Percentiles rank a stretch among this genome's conserved stretches.
Evolutionary conservation across 2,113 vertebrate species (phyloP).

Genomic region (Phasianus colchicus): DNA sequence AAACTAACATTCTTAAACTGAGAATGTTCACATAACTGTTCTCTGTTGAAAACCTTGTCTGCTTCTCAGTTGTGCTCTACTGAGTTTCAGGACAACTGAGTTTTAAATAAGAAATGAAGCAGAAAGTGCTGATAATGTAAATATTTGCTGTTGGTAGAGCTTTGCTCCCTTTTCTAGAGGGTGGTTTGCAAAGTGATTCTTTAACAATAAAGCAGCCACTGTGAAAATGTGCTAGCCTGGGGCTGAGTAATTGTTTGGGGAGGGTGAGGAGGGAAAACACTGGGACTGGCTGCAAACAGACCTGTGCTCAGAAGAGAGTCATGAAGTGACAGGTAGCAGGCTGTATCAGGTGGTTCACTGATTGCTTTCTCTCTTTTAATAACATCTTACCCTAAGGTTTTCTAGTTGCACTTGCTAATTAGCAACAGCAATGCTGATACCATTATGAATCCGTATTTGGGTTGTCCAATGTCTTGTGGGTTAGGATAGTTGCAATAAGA

Average conservation of each 20-base stretch:
- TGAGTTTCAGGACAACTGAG: background rate
- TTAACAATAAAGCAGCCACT: constrained; percentile 13
- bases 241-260: constrained; percentile 15
- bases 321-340: background rate
- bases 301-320: background rate
- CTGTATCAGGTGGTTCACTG: background rate
- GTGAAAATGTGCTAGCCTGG: background rate
- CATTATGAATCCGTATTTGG: background rate
- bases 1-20: background rate
- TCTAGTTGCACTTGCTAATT: background rate
- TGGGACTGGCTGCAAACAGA: background rate
- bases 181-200: background rate
- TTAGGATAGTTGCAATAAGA: background rate
- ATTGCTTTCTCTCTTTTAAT: background rate
- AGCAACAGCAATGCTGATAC: background rate
- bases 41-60: background rate
- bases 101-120: background rate
- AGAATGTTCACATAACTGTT: background rate
- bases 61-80: background rate
- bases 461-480: background rate
- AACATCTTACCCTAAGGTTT: background rate
- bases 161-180: background rate
- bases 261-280: background rate
- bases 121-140: background rate
- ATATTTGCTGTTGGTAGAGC: background rate